Evolutionary conservation across 1,140 invertebrate species (phyloP), one percentile per base, ranked within the genome.

Genomic region (honey bee (Apis mellifera)): DNA sequence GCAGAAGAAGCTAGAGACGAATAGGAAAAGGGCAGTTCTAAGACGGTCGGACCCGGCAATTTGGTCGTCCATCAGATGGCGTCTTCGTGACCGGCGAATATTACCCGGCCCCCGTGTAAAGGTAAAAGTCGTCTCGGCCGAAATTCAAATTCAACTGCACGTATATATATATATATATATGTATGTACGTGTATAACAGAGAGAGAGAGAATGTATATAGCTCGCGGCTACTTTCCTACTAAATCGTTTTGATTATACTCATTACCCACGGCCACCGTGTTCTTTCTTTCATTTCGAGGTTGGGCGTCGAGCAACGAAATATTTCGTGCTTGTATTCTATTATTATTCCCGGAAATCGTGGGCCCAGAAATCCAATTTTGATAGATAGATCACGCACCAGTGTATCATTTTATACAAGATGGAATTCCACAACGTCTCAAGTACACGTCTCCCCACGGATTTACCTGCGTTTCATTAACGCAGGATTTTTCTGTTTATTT

Each of bases 201-300:
- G 82, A 87, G 80, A 15, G 12, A 26, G 26, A 26, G 26, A 26
- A 65, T 48, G 32, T 52, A 73, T 84, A 91, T 91, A 82, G 90
- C 92, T 92, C 82, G 90, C 88, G 92, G 92, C 91, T 92, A 87
- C 80, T 89, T 91, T 90, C 87, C 90, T 91, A 89, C 92, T 90
- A 88, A 92, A 92, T 82, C 90, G 85, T 91, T 92, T 90, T 91
- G 92, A 93, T 93, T 93, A 93, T 93, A 92, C 92, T 93, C 89
- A 93, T 93, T 93, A 92, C 91, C 74, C 77, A 52, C 50, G 32
- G 60, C 85, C 54, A 60, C 62, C 50, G 50, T 59, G 50, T 60
- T 82, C 83, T 65, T 68, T 66, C 74, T 60, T 59, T 60, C 15
- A 69, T 59, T 77, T 78, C 62, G 54, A 82, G 81, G 64, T 55